These are phyloP conservation scores for human (Homo sapiens) DNA, from an alignment of 2,113 vertebrate species.

Conservation along the genomic window DNA sequence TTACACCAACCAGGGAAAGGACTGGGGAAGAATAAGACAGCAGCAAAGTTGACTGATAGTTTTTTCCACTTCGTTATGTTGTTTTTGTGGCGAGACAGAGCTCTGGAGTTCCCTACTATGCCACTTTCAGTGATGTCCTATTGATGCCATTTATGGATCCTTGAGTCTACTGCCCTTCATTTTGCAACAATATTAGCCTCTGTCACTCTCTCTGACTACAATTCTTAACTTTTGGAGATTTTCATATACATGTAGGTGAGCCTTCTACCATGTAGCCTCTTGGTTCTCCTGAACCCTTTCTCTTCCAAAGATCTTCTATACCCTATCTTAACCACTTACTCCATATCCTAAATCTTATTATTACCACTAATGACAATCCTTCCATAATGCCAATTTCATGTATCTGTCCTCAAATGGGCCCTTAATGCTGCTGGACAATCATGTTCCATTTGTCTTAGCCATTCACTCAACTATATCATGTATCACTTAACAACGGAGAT, in stretches of 20 bases:
- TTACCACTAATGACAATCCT: not conserved
- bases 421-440: not conserved
- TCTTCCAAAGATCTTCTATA: conserved; percentile 39
- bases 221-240: conserved; percentile 34
- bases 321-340: not conserved
- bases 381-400: not conserved
- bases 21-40: no score
- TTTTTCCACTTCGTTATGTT: not conserved
- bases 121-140: not conserved
- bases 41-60: not conserved
- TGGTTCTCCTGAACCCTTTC: not conserved
- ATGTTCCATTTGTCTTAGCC: not conserved
- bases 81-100: not conserved
- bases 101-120: not conserved
- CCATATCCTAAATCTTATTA: conserved; percentile 23
- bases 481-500: not conserved
- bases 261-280: conserved; percentile 13
- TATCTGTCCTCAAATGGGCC: not conserved
- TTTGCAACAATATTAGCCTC: not conserved
- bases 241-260: conserved; percentile 15
- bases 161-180: not conserved
- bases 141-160: not conserved
- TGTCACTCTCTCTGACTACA: not conserved
- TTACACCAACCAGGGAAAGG: no score
- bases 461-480: not conserved